Base-by-base conservation (phyloP, 2,888 invertebrate species). In the Hoplodrina blanda region DNA sequence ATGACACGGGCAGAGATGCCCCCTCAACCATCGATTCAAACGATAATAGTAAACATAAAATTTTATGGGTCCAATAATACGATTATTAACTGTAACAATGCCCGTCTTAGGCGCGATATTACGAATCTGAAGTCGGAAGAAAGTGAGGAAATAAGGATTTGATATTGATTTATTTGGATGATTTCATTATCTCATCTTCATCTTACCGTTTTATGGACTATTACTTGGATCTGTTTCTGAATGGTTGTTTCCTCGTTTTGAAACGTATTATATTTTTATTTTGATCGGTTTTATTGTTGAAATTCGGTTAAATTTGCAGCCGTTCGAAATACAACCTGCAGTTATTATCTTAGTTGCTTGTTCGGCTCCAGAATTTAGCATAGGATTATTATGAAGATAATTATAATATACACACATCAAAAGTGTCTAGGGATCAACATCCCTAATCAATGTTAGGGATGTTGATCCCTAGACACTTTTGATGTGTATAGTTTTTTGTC, bases 21-120 rank as follows among this genome's bases (percentile, higher is more conserved):
- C 66, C 37, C 67, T 73, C 62, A 72, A 65, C 79, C 69, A 69
- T 84, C 74, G 65, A 76, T 67, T 77, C 71, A 66, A 75, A 73
- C 77, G 71, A 73, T 82, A 82, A 75, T 70, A 80, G 71, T 80
- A 52, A 79, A 69, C 82, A 82, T 83, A 73, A 83, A 79, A 84
- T 71, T 83, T 83, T 30, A 83, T 82, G 60, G 52, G 41, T 66
- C 73, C 85, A 82, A 84, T 83, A 83, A 73, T 77, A 75, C 67
- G 75, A 75, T 82, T 84, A 84, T 83, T 83, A 84, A 82, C 69
- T 72, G 70, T 69, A 69, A 71, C 75, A 80, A 75, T 77, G 73
- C 66, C 25, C 13, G 57, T 46, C 46, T 60, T 62, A 60, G 66
- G 74, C 73, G 62, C 53, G 63, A 75, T 82, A 82, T 84, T 82